Base-by-base conservation (phyloP, 2,888 invertebrate genomes). In the Barypeithes pellucidus region DNA sequence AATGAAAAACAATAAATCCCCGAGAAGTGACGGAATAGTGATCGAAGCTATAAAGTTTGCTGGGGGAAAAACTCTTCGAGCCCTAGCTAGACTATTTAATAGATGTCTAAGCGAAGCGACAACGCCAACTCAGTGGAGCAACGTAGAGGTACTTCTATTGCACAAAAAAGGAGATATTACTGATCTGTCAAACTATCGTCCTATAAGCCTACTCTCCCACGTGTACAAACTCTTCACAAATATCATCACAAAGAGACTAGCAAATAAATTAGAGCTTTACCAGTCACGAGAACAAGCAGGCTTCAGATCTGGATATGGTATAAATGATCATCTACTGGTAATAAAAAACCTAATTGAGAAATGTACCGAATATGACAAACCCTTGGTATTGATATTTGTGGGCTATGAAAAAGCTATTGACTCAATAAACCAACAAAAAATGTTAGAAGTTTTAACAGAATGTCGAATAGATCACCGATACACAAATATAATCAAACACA, bases 1-100 rank as follows among this genome's bases (percentile, higher is more conserved):
- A 29, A 57, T 57, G 57, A 57, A 57, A 57, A 57, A 57, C 12
- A 57, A 33, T 16, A 57, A 33, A 16, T 57, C 57, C 14, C 57
- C 29, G 2, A 33, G 33, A 1, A 16, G 33, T 1, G 33, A 57
- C 14, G 63, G 11, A 50, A 50, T 52, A 45, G 45, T 61, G 33
- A 16, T 33, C 11, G 57, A 57, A 7, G 14, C 24, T 33, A 24
- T 57, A 2, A 57, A 57, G 33, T 8, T 33, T 0, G 57, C n/a
- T 14, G 57, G 57, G 9, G 5, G 8, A 20, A 52, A 1, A 22
- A 75, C 16, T 47, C n/a, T 52, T 2, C 20, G n/a, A 5, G 24
- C 24, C 20, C 12, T 52, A 2, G 52, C n/a, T 5, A 52, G 2
- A 22, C 12, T 22, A 3, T 52, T 52, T 22, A 52, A 22, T 9